These are phyloP conservation scores for Anarhynchus alexandrinus DNA, from an alignment of 2,113 vertebrate species.

Conservation along the genomic window DNA sequence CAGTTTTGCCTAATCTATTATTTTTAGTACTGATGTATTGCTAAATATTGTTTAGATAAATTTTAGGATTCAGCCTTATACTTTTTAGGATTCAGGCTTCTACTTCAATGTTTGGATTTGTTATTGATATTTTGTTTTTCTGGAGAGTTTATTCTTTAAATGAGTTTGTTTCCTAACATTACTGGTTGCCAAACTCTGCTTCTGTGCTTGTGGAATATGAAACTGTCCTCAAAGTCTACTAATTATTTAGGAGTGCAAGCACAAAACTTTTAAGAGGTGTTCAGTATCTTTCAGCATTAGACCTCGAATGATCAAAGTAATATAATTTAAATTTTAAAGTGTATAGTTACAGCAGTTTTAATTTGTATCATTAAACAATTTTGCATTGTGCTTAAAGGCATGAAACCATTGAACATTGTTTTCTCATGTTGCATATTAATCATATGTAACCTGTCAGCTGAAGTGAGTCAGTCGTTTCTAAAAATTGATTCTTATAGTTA, in stretches of 20 bases:
- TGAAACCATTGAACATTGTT: conserved; percentile 11
- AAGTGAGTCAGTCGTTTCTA: neutral
- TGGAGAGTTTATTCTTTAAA: neutral
- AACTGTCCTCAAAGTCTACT: neutral
- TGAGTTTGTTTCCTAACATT: neutral
- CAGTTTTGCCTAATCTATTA: neutral
- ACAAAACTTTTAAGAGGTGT: neutral
- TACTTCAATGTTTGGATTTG: neutral
- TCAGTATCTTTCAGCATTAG: neutral
- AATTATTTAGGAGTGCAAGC: neutral
- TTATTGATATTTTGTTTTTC: neutral
- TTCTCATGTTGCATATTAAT: neutral
- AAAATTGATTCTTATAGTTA: neutral
- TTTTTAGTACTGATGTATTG: neutral
- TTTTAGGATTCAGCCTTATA: neutral
- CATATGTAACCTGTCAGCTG: neutral
- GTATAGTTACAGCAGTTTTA: neutral
- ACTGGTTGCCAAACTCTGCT: neutral
- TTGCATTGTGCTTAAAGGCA: neutral
- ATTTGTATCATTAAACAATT: neutral
- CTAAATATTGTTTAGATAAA: neutral
- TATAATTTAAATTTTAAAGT: neutral
- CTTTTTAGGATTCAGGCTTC: neutral
- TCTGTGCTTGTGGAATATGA: neutral
- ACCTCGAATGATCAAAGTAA: neutral